Evolutionary conservation across 2,888 invertebrate species (phyloP).

Genomic region (Rhabditoides inermis): DNA sequence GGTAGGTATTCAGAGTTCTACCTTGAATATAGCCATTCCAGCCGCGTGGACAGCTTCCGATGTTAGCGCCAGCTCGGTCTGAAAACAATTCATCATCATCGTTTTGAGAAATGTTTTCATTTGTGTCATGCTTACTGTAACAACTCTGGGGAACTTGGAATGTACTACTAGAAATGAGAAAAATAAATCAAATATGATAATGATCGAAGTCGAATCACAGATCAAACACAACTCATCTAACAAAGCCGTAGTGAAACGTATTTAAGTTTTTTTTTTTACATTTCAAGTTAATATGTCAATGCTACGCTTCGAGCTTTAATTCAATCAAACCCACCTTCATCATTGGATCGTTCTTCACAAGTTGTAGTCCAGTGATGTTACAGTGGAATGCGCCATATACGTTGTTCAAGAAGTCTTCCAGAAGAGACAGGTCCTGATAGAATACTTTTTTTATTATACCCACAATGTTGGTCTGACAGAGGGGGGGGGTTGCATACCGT

Average conservation of each 20-base stretch:
- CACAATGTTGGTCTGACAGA: not conserved
- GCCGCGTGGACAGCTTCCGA: constrained; percentile 40
- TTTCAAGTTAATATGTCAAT: too few species aligned
- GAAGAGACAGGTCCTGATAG: constrained; percentile 39
- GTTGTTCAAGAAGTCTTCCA: constrained; percentile 45
- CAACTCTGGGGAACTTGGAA: too few species aligned
- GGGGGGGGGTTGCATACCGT: constrained; percentile 19
- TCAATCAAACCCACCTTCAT: constrained; percentile 30
- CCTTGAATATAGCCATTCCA: constrained; percentile 37
- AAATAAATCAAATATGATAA: not conserved
- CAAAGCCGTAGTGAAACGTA: not conserved
- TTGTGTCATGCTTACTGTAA: too few species aligned
- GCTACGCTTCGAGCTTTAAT: not conserved
- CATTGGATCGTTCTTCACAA: constrained; percentile 43
- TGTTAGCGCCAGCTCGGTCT: constrained; percentile 43
- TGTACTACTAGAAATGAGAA: not conserved
- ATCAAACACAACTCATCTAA: not conserved
- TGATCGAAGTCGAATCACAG: not conserved
- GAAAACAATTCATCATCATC: constrained; percentile 1
- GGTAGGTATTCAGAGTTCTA: too few species aligned
- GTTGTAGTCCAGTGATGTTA: constrained; percentile 48
- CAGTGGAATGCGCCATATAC: constrained; percentile 41
- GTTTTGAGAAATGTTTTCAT: too few species aligned
- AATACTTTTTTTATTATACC: not conserved
- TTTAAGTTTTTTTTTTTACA: not conserved